Base-by-base conservation (phyloP, 2,888 invertebrate genomes). In the Apocheima hispidaria region DNA sequence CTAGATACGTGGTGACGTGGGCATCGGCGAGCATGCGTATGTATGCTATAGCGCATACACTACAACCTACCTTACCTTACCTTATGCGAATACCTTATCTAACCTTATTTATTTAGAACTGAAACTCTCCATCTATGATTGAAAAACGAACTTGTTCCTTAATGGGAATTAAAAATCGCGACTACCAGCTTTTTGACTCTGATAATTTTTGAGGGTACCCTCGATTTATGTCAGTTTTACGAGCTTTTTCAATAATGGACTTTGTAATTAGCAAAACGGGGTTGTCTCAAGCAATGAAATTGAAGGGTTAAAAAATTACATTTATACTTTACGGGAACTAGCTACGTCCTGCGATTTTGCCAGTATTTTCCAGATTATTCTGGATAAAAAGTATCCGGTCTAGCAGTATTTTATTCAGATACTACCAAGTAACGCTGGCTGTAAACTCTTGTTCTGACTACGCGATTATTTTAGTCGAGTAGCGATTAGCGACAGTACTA, bases 131-230 rank as follows among this genome's bases (percentile, higher is more conserved):
- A 2, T 4, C 48, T 48, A 62, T 21, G 51, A 55, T 38, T 44
- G 35, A 58, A 60, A 58, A 60, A 60, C 69, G 49, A 52, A 70
- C 54, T 52, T 57, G 59, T 60, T 57, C 71, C 70, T 76, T 82
- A 86, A 88, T 83, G 85, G 84, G 81, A 84, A 90, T 89, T 88
- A 88, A 81, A 84, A 87, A 85, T 81, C 78, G 73, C 79, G 66
- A 53, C 52, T 65, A 65, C 70, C 51, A 73, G 72, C 75, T 78
- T 78, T 60, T 77, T 84, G 86, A 86, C 85, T 82, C 77, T 79
- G 73, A 81, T 78, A 73, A 74, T 72, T 77, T 65, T 72, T 72
- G 71, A 73, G 70, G 73, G 71, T 69, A 74, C 72, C 71, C 67
- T 66, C 58, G 70, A 71, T 71, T 69, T 68, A 41, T 53, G 53